These are phyloP conservation scores for Zootoca vivipara DNA, from an alignment of 2,113 vertebrate species.

Conservation along the genomic window DNA sequence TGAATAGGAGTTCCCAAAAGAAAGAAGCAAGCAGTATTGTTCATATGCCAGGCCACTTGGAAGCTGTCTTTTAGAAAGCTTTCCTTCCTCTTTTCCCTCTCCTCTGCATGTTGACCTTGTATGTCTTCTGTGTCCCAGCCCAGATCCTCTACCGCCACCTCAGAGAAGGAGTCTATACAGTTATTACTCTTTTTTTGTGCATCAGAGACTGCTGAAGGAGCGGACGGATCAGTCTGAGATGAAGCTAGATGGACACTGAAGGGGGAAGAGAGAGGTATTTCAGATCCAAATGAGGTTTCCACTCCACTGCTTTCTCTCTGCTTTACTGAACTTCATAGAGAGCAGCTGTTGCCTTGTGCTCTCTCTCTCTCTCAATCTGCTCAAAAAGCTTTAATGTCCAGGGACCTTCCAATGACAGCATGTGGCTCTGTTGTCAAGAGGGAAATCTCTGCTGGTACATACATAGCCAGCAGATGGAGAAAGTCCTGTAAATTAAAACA, in stretches of 20 bases:
- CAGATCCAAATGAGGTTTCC: constrained; percentile 53
- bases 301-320: constrained; percentile 60
- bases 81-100: constrained; percentile 40
- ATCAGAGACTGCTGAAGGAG: constrained; percentile 50
- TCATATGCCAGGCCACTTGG: not conserved
- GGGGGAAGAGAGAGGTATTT: constrained; percentile 41
- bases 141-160: constrained; percentile 16
- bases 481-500: constrained; percentile 70
- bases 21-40: constrained; percentile 10
- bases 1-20: not conserved
- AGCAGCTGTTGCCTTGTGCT: constrained; percentile 32
- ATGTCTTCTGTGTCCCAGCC: constrained; percentile 24
- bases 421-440: constrained; percentile 52
- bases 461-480: constrained; percentile 64
- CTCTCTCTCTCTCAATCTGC: constrained; percentile 47
- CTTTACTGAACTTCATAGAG: constrained; percentile 59
- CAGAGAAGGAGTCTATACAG: constrained; percentile 5
- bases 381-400: constrained; percentile 64
- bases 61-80: not conserved
- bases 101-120: constrained; percentile 30
- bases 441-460: constrained; percentile 62
- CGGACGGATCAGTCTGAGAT: constrained; percentile 42
- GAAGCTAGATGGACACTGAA: constrained; percentile 47
- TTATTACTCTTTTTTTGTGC: constrained; percentile 39
- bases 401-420: constrained; percentile 60